These are phyloP conservation scores for Columba livia DNA, from an alignment of 2,113 vertebrate species.

Conservation along the genomic window DNA sequence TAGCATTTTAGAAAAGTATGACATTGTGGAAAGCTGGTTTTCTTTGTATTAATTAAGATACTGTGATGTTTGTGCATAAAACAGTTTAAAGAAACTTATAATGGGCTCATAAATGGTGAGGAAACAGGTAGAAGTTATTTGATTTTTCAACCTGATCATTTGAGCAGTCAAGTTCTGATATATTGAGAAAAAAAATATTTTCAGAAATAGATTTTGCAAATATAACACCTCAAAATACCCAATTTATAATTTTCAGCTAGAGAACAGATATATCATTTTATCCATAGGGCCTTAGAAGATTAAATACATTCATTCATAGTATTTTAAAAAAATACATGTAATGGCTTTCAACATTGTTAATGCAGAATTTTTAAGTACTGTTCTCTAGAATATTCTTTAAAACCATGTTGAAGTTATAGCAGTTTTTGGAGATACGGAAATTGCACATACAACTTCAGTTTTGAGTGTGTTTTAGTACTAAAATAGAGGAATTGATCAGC, in stretches of 20 bases:
- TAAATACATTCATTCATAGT: not conserved
- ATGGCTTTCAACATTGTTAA: not conserved
- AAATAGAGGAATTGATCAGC: not conserved
- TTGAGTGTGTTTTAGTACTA: not conserved
- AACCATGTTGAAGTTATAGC: not conserved
- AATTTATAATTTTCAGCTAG: not conserved
- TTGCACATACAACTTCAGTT: not conserved
- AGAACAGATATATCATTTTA: not conserved
- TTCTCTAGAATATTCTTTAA: not conserved
- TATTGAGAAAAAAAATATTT: not conserved
- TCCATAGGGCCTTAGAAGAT: not conserved
- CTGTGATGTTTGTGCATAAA: not conserved
- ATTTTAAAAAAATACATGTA: not conserved
- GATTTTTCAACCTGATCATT: not conserved
- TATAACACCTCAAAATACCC: not conserved
- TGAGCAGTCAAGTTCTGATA: not conserved
- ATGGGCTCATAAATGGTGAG: not conserved
- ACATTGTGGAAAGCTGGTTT: not conserved
- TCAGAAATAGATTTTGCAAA: not conserved
- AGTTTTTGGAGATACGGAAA: not conserved
- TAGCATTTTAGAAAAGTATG: not conserved
- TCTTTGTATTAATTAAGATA: not conserved
- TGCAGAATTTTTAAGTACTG: not conserved
- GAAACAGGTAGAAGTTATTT: not conserved
- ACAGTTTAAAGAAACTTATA: not conserved